Percentiles rank a stretch among this genome's conserved stretches.
phyloP scores from a whole-genome alignment of 2,797 vertebrate genomes.

The Intellagama lesueurii region DNA sequence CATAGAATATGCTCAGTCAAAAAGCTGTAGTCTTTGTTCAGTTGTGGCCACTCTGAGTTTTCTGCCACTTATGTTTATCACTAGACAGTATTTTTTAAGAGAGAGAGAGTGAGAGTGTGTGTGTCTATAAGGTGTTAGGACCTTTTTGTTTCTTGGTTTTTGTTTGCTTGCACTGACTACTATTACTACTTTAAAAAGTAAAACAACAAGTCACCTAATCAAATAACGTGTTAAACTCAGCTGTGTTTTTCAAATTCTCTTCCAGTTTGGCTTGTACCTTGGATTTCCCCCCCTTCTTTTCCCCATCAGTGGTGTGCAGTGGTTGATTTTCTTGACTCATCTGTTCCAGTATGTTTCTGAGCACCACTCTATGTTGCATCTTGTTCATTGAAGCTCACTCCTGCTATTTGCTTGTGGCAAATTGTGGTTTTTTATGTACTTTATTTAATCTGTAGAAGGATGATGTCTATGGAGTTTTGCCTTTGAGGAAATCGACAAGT shows the following conservation, averaged over 20 bases:
- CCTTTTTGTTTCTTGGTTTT: no score
- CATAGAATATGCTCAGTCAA: no score
- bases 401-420: not conserved
- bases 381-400: not conserved
- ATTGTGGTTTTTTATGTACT: not conserved
- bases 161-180: no score
- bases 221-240: no score
- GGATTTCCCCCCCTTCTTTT: no score
- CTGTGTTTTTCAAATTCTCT: not conserved
- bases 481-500: not conserved
- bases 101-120: no score
- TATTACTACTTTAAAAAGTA: no score
- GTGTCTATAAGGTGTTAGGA: no score
- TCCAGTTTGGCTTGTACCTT: not conserved
- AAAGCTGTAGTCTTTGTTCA: not conserved
- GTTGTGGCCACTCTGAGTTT: not conserved
- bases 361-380: not conserved
- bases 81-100: not conserved
- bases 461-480: not conserved
- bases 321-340: not conserved
- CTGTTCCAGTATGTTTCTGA: not conserved
- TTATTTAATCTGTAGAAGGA: not conserved
- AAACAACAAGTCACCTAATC: no score
- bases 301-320: not conserved
- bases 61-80: not conserved